phyloP scores from a whole-genome alignment of 2,888 invertebrate species.

The Antheraea assamensis region DNA sequence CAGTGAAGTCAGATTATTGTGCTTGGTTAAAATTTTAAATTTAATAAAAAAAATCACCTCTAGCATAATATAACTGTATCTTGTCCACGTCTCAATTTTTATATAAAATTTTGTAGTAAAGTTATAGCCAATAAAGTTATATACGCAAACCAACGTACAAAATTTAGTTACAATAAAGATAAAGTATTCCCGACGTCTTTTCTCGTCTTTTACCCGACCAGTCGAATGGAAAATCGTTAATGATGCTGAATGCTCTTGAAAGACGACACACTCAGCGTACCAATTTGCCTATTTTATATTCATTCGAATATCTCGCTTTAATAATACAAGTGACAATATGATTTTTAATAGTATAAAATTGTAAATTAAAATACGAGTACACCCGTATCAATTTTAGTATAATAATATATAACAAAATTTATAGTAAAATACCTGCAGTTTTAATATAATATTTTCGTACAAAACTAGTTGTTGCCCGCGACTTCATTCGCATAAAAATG shows the following conservation, averaged over 20 bases:
- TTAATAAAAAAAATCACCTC: too few species aligned
- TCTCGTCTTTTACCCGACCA: conserved; percentile 48
- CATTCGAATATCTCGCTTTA: neutral
- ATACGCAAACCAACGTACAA: conserved; percentile 28
- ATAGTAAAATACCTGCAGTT: too few species aligned
- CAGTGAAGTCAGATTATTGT: too few species aligned
- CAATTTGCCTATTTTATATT: conserved; percentile 50
- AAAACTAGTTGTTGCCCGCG: too few species aligned
- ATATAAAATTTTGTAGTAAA: neutral
- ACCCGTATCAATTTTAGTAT: too few species aligned
- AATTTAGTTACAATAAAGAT: conserved; percentile 47
- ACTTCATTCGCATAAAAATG: too few species aligned
- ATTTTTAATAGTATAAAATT: neutral
- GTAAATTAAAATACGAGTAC: too few species aligned
- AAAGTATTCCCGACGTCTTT: conserved; percentile 48
- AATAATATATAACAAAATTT: too few species aligned
- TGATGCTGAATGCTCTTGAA: conserved; percentile 64
- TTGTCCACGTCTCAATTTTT: neutral
- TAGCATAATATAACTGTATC: too few species aligned
- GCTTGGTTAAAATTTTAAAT: too few species aligned
- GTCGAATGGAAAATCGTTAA: conserved; percentile 70
- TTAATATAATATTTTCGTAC: too few species aligned
- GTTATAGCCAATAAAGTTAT: neutral
- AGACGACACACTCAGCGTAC: conserved; percentile 49
- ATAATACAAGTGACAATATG: conserved; percentile 3